phyloP scores from a whole-genome alignment of 37 sponge, comb jelly and placozoan genomes.

The Geodia barretti region DNA sequence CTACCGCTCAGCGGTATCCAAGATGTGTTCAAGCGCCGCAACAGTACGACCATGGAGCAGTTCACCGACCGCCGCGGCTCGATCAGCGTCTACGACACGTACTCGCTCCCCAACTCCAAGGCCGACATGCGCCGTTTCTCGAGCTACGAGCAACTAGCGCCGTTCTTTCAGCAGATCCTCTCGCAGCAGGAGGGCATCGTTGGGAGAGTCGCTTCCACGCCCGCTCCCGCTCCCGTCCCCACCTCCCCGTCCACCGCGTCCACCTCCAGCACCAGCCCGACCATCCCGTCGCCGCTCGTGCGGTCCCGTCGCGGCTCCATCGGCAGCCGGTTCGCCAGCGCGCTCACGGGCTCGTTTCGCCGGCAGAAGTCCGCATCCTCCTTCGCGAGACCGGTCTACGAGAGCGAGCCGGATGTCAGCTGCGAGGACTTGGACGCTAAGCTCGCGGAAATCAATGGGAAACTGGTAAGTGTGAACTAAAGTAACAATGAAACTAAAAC shows the following conservation, averaged over 20 bases:
- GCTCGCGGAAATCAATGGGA: conserved; percentile 34
- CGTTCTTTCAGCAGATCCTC: conserved; percentile 2
- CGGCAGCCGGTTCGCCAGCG: not conserved
- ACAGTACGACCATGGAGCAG: conserved; percentile 24
- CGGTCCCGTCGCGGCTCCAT: not conserved
- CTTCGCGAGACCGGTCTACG: not conserved
- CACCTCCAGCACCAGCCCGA: not conserved
- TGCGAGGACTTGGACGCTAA: conserved; percentile 24
- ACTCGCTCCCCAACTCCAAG: conserved; percentile 20
- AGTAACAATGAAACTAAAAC: not conserved
- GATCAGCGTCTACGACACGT: conserved; percentile 17
- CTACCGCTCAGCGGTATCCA: conserved; percentile 26
- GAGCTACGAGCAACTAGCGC: conserved; percentile 37
- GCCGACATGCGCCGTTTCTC: conserved; percentile 34
- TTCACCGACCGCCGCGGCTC: conserved; percentile 3
- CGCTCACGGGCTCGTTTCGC: not conserved
- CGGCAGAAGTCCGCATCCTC: not conserved
- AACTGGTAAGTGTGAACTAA: conserved; percentile 8
- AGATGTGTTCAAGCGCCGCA: conserved; percentile 30
- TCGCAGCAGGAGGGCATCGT: not conserved
- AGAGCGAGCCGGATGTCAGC: conserved; percentile 4
- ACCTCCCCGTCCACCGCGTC: not conserved
- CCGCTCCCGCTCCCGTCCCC: not conserved
- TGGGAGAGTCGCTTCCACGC: no score
- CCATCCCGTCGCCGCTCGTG: conserved; percentile 1